These are phyloP conservation scores for Poecilobothrus nobilitatus DNA, from an alignment of 2,888 invertebrate genomes.

Conservation along the genomic window DNA sequence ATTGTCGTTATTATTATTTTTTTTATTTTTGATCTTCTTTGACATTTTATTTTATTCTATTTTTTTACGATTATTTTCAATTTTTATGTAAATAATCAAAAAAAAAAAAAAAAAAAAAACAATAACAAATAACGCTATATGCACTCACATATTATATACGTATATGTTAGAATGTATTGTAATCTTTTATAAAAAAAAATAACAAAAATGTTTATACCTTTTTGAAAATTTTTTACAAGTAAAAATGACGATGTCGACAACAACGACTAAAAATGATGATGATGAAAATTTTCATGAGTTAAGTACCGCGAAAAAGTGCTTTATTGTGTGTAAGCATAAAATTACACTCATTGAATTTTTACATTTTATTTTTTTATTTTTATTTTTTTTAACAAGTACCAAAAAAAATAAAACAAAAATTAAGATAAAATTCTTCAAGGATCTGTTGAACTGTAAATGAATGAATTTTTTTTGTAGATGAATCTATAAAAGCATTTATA, in stretches of 20 bases:
- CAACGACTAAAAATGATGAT: neutral
- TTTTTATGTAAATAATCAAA: neutral
- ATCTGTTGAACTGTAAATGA: constrained; percentile 4
- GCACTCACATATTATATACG: too few species aligned
- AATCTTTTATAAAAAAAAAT: too few species aligned
- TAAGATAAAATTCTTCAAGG: constrained; percentile 6
- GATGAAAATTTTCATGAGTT: neutral
- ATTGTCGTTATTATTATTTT: too few species aligned
- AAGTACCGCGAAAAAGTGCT: constrained; percentile 6
- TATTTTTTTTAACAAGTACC: neutral
- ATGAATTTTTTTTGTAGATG: neutral
- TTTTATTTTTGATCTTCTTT: neutral
- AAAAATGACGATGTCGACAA: too few species aligned
- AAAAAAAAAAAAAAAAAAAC: neutral
- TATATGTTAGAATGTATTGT: too few species aligned
- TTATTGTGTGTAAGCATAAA: constrained; percentile 6
- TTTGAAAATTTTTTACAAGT: too few species aligned
- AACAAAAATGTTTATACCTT: too few species aligned
- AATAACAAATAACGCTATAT: neutral
- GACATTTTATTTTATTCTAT: neutral
- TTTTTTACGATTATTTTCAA: constrained; percentile 3
- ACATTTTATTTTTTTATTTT: too few species aligned
- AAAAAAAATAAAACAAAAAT: neutral
- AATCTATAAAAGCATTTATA: too few species aligned
- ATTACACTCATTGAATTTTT: neutral